These are phyloP conservation scores for Dicerorhinus sumatrensis DNA, from an alignment of 2,113 vertebrate genomes.

Conservation along the genomic window DNA sequence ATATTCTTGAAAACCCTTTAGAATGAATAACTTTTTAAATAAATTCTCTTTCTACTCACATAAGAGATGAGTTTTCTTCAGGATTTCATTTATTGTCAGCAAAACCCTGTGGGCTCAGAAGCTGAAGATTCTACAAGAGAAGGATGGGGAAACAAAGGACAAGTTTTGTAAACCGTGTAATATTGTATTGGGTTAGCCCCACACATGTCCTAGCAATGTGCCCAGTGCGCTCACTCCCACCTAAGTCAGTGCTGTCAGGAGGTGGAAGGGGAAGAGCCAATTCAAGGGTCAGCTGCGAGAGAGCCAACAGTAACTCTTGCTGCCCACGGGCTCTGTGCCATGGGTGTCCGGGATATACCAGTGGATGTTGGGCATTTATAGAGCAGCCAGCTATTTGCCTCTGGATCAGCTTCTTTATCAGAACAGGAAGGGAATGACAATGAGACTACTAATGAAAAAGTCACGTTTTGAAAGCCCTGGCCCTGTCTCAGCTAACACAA, in stretches of 20 bases:
- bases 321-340: not conserved
- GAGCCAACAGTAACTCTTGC: too few relatives aligned
- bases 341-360: not conserved
- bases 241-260: not conserved
- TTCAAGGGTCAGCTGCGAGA: not conserved
- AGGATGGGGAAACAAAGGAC: not conserved
- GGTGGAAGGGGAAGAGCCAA: not conserved
- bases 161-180: not conserved
- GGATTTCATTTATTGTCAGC: not conserved
- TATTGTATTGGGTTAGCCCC: accelerated
- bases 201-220: not conserved
- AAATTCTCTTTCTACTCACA: not conserved
- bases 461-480: not conserved
- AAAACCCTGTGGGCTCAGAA: not conserved
- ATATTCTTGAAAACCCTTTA: not conserved
- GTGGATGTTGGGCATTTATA: not conserved
- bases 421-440: slow-evolving; percentile 58
- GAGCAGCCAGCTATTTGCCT: not conserved
- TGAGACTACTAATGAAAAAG: slow-evolving; percentile 31
- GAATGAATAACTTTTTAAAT: not conserved
- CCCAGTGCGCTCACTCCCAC: too few relatives aligned
- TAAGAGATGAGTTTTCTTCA: not conserved
- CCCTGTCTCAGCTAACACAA: slow-evolving; percentile 33
- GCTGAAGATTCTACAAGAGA: not conserved
- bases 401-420: not conserved